Evolutionary conservation across 2,888 invertebrate species (phyloP), one percentile per base, ranked within the genome.

Genomic region (Ormyrus labotus): DNA sequence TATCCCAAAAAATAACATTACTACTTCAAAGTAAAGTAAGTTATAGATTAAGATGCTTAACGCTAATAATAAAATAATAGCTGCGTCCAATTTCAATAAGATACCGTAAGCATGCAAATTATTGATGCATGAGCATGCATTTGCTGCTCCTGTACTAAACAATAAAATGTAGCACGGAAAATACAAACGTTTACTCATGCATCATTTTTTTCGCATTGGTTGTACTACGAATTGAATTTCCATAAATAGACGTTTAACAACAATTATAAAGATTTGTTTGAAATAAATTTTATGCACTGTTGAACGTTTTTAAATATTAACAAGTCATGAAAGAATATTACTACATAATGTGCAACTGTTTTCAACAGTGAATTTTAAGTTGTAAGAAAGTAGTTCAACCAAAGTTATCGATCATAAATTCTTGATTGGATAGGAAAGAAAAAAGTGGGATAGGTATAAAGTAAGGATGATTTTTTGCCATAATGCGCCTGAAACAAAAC

Each of bases 401-500:
- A 67, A 79, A 79, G 76, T 83, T 82, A 84, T 84, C 85, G 83
- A 75, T 78, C 76, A 82, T 84, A 83, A 86, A 84, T 85, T 84
- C 81, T 83, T 85, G 83, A 84, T 78, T 65, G 50, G 51, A 51
- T 10, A 50, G 61, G 45, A 78, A 61, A 47, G 9, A 70, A 53
- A 65, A 58, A 65, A 72, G 53, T 55, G 55, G 76, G 72, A 60
- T 19, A 61, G 64, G 13, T 79, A 7, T 78, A 58, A 79, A 74
- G 58, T 75, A 60, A 67, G 76, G 72, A 64, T 58, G 82, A 84
- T 84, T 83, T 34, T 87, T 86, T 88, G 87, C 87, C 87, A 87
- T 86, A 88, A 86, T 87, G 86, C 85, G 86, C 87, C 90, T 90
- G 90, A 89, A 89, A 90, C 86, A 85, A 89, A 89, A 88, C 82